Percentiles rank a stretch among this genome's conserved stretches.
Evolutionary conservation across 2,888 invertebrate species (phyloP).

Genomic region (Andrena haemorrhoa): DNA sequence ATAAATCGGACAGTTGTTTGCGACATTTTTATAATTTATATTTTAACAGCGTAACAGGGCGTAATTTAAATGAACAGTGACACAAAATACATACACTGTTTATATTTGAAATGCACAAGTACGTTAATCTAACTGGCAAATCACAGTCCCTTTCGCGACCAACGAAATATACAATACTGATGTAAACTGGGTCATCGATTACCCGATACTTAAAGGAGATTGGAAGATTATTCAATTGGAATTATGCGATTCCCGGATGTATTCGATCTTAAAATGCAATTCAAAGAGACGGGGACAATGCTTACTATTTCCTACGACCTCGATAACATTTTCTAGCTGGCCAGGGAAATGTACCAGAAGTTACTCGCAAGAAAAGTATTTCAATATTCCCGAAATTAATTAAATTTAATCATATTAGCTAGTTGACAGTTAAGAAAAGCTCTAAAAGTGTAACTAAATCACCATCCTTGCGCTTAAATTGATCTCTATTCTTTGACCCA

Average conservation of each 20-base stretch:
- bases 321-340: background rate
- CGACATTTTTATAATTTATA: too few species aligned
- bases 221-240: slow-evolving; percentile 51
- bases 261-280: slow-evolving; percentile 36
- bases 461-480: too few species aligned
- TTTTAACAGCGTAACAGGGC: too few species aligned
- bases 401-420: too few species aligned
- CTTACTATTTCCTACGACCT: slow-evolving; percentile 8
- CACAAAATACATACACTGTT: too few species aligned
- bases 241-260: slow-evolving; percentile 55
- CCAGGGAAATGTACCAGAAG: background rate
- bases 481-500: too few species aligned
- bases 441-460: too few species aligned
- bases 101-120: background rate
- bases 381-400: too few species aligned
- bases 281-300: background rate
- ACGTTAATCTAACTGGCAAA: slow-evolving; percentile 11
- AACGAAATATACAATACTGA: slow-evolving; percentile 35
- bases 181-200: slow-evolving; percentile 60
- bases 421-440: too few species aligned
- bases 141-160: slow-evolving; percentile 16
- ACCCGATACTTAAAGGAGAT: slow-evolving; percentile 48
- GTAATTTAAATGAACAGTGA: too few species aligned
- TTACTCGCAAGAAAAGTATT: background rate
- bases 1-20: background rate